These are phyloP conservation scores for Drosophila varians DNA, from an alignment of 1,140 invertebrate species.

Conservation along the genomic window DNA sequence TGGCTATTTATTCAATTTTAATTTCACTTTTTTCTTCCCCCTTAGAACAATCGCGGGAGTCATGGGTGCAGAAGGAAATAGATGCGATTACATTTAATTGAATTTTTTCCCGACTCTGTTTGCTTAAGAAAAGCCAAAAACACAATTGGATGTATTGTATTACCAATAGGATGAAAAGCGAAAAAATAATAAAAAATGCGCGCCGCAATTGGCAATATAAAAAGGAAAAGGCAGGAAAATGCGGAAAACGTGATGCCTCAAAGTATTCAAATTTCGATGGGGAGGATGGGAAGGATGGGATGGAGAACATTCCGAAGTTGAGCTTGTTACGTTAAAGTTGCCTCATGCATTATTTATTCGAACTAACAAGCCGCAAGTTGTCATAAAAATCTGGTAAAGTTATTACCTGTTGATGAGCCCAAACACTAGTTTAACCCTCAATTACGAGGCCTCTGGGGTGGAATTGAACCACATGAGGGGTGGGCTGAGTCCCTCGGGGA, in stretches of 20 bases:
- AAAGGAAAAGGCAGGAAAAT: slow-evolving; percentile 26
- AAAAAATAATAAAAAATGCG: slow-evolving; percentile 65
- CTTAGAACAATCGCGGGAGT: slow-evolving; percentile 63
- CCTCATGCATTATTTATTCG: slow-evolving; percentile 69
- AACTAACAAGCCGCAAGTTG: slow-evolving; percentile 73
- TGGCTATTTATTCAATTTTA: slow-evolving; percentile 78
- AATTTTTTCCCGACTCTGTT: slow-evolving; percentile 55
- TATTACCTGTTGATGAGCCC: slow-evolving; percentile 75
- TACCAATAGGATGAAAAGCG: slow-evolving; percentile 49
- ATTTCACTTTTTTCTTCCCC: slow-evolving; percentile 32
- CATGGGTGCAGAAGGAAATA: slow-evolving; percentile 61
- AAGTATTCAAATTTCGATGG: slow-evolving; percentile 72
- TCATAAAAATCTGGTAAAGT: slow-evolving; percentile 68
- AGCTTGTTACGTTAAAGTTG: slow-evolving; percentile 14
- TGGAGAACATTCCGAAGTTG: not conserved
- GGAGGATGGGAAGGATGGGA: no score
- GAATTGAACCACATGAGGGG: slow-evolving; percentile 51
- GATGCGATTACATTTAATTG: slow-evolving; percentile 82
- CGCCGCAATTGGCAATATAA: slow-evolving; percentile 35
- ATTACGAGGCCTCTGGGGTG: slow-evolving; percentile 64
- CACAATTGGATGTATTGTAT: slow-evolving; percentile 64
- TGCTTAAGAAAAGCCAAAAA: slow-evolving; percentile 47
- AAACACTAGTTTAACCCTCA: slow-evolving; percentile 73
- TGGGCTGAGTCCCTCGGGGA: slow-evolving; percentile 7
- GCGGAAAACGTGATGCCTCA: slow-evolving; percentile 67